These are phyloP conservation scores for Plectrocnemia conspersa DNA, from an alignment of 1,140 invertebrate species.

Conservation along the genomic window DNA sequence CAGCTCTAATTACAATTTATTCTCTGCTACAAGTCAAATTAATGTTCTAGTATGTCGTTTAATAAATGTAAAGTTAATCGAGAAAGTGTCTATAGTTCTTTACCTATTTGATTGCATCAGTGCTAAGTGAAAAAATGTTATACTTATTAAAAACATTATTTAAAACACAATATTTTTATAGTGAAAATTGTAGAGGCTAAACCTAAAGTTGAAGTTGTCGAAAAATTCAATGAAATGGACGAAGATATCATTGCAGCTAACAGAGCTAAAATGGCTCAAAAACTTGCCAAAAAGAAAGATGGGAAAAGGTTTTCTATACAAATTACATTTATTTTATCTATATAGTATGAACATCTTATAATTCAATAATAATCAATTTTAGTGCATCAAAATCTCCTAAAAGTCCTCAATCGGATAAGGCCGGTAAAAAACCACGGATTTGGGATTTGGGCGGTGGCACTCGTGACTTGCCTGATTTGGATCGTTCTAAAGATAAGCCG, in stretches of 20 bases:
- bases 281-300: constrained; percentile 59
- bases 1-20: too few relatives aligned
- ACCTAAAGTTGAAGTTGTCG: constrained; percentile 47
- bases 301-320: constrained; percentile 58
- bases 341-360: neutral
- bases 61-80: too few relatives aligned
- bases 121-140: too few relatives aligned
- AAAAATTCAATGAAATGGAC: constrained; percentile 45
- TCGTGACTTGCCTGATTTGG: constrained; percentile 74
- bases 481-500: constrained; percentile 78
- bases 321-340: constrained; percentile 21
- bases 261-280: constrained; percentile 66
- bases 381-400: constrained; percentile 55
- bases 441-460: constrained; percentile 82
- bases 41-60: too few relatives aligned
- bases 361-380: constrained; percentile 1
- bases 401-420: constrained; percentile 62
- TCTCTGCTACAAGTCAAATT: too few relatives aligned
- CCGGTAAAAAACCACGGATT: constrained; percentile 81
- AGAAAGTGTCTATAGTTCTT: too few relatives aligned
- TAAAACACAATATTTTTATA: constrained; percentile 35
- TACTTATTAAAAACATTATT: too few relatives aligned
- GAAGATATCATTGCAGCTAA: constrained; percentile 65
- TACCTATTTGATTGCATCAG: too few relatives aligned
- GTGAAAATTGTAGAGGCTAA: constrained; percentile 58